Evolutionary conservation across 1,140 invertebrate species (phyloP), one percentile per base, ranked within the genome.

Genomic region (Piezodorus guildinii): DNA sequence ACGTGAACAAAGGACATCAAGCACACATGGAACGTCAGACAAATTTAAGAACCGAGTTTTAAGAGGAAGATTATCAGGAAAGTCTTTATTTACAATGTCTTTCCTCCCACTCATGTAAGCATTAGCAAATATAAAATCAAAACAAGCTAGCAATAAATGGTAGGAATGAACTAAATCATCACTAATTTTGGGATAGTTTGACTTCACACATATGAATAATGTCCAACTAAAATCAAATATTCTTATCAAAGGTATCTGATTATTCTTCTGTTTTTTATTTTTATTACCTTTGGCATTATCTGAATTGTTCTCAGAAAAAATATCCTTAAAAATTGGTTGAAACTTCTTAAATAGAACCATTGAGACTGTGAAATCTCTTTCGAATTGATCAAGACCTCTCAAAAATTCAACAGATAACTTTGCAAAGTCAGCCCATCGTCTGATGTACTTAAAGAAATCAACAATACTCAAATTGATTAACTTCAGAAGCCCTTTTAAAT

Each of bases 391-490:
- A 59, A 98, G 88, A 75, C 90, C 91, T 21, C 85, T 81, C 63
- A 85, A 79, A 71, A 97, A 93, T 51, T 92, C 87, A 67, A 85
- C 82, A 0, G 90, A 81, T 73, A 96, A 81, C 68, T 86, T 86
- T 0, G 91, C 85, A 93, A 98, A 96, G 69, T 95, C 91, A 52
- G 88, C 85, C 96, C 96, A 98, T 71, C 88, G 89, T 73, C 92
- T 91, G 70, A 94, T 95, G 77, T 97, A 98, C 54, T 83, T 85
- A 73, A 98, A 96, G 78, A 99, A 99, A 68, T 97, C 88, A 65
- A 92, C 88, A 46, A 98, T 79, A 70, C 90, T 93, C 74, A 98
- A 82, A 74, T 93, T 91, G 73, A 91, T 92, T 34, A 90, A 82
- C 70, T 88, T 80, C 1, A 97, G 77, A 16, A 98, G 78, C 70